Evolutionary conservation across 1,140 invertebrate genomes (phyloP).

Genomic region (Trichonephila inaurata): DNA sequence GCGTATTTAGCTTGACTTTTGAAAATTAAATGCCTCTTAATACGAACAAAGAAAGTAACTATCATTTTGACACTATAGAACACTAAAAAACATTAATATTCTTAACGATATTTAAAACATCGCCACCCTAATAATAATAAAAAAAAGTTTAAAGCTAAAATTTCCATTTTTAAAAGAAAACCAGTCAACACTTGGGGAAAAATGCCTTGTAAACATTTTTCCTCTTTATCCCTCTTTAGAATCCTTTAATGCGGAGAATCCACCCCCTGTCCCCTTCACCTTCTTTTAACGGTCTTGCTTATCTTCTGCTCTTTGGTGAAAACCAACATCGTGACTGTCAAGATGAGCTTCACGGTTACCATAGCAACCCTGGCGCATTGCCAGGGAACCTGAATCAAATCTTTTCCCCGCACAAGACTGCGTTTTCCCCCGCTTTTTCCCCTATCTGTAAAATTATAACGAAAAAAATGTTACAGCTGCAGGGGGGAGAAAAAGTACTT

Average conservation of each 20-base stretch:
- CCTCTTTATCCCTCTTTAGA: slow-evolving; percentile 3
- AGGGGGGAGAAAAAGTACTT: slow-evolving; percentile 5
- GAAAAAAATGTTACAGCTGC: not conserved
- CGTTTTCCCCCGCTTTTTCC: not conserved
- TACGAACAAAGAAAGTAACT: no score
- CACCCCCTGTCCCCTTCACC: not conserved
- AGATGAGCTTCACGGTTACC: slow-evolving; percentile 59
- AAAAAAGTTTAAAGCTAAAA: not conserved
- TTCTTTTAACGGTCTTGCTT: slow-evolving; percentile 35
- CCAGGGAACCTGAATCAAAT: slow-evolving; percentile 62
- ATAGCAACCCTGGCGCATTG: slow-evolving; percentile 68
- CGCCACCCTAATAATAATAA: no score
- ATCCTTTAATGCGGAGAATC: not conserved
- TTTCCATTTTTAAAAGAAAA: not conserved
- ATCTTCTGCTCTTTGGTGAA: slow-evolving; percentile 56
- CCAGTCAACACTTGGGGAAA: not conserved
- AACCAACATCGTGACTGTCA: slow-evolving; percentile 68
- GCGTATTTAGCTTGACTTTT: no score
- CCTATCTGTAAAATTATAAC: not conserved
- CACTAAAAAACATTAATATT: no score
- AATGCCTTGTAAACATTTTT: slow-evolving; percentile 57
- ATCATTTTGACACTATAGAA: no score
- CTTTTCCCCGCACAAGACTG: slow-evolving; percentile 8
- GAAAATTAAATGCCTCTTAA: no score
- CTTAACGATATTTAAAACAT: no score